Conservation (phyloP, 2,888 invertebrate genomes). For the Carabus problematicus region DNA sequence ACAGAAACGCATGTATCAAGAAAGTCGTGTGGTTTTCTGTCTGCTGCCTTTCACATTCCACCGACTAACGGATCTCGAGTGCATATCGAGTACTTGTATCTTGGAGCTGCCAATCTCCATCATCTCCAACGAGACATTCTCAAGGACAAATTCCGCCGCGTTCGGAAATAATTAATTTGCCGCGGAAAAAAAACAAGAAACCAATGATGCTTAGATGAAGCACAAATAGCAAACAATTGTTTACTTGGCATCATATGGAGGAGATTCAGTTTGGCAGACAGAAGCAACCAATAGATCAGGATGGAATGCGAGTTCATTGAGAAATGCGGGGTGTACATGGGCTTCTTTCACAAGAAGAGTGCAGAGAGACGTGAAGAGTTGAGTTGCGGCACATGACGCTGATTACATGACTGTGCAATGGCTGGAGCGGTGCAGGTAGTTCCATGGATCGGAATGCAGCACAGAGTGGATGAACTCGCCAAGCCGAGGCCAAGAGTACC, state of each 20-base stretch:
- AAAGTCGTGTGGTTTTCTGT: constrained; percentile 23
- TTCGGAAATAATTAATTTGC: constrained; percentile 37
- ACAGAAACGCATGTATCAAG: constrained; percentile 20
- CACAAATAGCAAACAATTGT: too few relatives aligned
- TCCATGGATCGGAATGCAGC: background rate
- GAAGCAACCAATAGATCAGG: background rate
- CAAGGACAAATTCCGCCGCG: constrained; percentile 39
- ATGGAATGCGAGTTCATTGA: background rate
- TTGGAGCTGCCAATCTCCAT: constrained; percentile 36
- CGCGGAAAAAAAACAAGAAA: background rate
- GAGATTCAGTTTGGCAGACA: background rate
- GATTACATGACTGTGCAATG: background rate
- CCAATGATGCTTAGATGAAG: too few relatives aligned
- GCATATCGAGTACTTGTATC: constrained; percentile 37
- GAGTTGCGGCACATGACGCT: background rate
- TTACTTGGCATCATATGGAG: too few relatives aligned
- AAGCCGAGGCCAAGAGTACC: constrained; percentile 10
- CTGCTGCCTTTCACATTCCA: constrained; percentile 42
- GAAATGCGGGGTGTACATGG: background rate
- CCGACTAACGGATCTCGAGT: constrained; percentile 37
- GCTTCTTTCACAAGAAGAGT: background rate
- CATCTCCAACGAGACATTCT: constrained; percentile 36
- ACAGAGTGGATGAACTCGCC: constrained; percentile 38
- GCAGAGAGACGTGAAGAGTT: background rate
- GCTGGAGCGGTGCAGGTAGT: background rate